These are phyloP conservation scores for Channallabes apus DNA, from an alignment of 2,797 vertebrate genomes.

Conservation along the genomic window DNA sequence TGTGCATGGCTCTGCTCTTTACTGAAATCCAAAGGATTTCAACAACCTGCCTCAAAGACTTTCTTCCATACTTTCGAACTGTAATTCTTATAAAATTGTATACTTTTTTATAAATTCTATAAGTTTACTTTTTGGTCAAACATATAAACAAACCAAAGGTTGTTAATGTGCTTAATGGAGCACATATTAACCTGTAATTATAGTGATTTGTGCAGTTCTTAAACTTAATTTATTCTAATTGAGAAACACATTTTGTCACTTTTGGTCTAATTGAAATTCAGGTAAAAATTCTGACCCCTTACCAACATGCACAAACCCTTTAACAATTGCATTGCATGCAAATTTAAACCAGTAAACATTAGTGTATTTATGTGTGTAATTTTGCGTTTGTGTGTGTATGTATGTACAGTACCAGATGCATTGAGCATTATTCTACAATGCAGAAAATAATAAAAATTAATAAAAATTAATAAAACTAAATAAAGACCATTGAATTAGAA, in stretches of 20 bases:
- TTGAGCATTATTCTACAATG: no score
- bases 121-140: not conserved
- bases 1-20: slow-evolving; percentile 4
- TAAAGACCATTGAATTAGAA: no score
- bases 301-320: not conserved
- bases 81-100: slow-evolving; percentile 1
- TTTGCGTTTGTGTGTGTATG: not conserved
- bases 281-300: slow-evolving; percentile 3
- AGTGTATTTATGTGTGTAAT: not conserved
- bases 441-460: no score
- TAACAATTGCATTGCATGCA: not conserved
- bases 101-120: no score
- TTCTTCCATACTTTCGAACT: not conserved
- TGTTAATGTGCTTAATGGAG: not conserved
- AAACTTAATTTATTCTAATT: not conserved
- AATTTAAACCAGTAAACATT: not conserved
- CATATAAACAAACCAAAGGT: not conserved
- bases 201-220: not conserved
- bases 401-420: not conserved
- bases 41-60: not conserved
- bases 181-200: not conserved
- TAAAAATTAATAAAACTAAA: no score
- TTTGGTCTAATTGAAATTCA: not conserved
- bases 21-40: slow-evolving; percentile 7
- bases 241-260: not conserved